Conservation (phyloP, 2,113 vertebrate species). For the Pseudorectes ferrugineus region DNA sequence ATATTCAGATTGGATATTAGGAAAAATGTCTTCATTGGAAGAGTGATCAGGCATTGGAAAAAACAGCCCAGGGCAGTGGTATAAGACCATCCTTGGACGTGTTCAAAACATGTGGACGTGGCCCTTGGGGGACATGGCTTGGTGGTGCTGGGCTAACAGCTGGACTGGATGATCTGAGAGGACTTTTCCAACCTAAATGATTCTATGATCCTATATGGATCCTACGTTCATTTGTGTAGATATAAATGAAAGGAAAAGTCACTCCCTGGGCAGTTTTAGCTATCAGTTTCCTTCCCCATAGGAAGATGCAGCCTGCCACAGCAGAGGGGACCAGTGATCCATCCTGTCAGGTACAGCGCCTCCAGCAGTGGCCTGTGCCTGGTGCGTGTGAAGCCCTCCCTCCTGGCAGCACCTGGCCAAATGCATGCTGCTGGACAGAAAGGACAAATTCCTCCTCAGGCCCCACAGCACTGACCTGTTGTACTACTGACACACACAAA, state of each 20-base stretch:
- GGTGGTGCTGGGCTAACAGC: not conserved
- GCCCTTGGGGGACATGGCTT: not conserved
- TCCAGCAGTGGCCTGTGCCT: not conserved
- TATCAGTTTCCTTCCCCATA: not conserved
- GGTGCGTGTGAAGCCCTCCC: not conserved
- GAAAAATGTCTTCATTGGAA: not conserved
- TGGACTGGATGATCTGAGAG: not conserved
- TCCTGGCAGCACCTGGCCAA: not conserved
- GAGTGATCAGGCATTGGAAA: not conserved
- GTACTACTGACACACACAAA: not conserved
- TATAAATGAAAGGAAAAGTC: not conserved
- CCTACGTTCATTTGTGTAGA: rapidly evolving
- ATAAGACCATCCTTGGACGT: not conserved
- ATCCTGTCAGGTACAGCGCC: not conserved
- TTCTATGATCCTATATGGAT: not conserved
- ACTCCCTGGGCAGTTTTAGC: not conserved
- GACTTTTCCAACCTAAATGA: not conserved
- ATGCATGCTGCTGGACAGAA: not conserved
- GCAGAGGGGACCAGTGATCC: not conserved
- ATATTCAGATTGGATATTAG: not conserved
- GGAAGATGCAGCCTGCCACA: not conserved
- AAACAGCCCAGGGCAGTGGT: not conserved
- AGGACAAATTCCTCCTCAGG: not conserved
- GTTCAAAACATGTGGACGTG: not conserved
- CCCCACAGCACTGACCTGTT: not conserved